These are phyloP conservation scores for Ectobius pallidus DNA, from an alignment of 2,888 invertebrate genomes.

Conservation along the genomic window DNA sequence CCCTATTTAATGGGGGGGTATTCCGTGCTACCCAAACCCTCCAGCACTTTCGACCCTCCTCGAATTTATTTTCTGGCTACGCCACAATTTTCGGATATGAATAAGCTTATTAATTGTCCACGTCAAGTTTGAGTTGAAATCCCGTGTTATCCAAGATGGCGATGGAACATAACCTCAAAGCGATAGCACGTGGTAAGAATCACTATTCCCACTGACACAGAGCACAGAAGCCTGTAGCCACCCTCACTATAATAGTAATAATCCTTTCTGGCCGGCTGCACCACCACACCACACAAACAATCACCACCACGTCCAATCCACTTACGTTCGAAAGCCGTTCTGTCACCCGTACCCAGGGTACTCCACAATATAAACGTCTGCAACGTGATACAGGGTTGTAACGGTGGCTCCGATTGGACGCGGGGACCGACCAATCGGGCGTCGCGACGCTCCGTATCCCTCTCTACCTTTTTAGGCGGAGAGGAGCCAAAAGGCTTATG, in stretches of 20 bases:
- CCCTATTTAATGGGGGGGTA: too few species aligned
- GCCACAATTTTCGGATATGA: too few species aligned
- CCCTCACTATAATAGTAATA: not conserved
- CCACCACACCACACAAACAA: not conserved
- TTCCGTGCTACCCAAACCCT: too few species aligned
- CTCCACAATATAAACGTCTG: conserved; percentile 78
- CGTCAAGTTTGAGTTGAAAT: too few species aligned
- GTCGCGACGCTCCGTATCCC: conserved; percentile 56
- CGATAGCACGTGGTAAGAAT: too few species aligned
- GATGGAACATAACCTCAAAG: too few species aligned
- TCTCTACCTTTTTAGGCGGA: conserved; percentile 69
- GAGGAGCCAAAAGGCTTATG: conserved; percentile 25
- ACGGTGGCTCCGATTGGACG: conserved; percentile 58
- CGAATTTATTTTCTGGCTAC: too few species aligned
- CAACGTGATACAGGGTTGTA: conserved; percentile 74
- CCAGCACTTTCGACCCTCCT: too few species aligned
- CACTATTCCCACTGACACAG: too few species aligned
- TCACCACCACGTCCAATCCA: conserved; percentile 55
- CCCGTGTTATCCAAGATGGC: too few species aligned
- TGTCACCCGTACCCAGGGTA: conserved; percentile 79
- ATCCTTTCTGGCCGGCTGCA: not conserved
- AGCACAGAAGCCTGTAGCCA: not conserved
- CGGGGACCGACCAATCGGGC: conserved; percentile 55
- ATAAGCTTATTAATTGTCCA: too few species aligned
- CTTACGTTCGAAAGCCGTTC: conserved; percentile 98